Base-by-base conservation (phyloP, 2,113 vertebrate species). In the Oncorhynchus mykiss region DNA sequence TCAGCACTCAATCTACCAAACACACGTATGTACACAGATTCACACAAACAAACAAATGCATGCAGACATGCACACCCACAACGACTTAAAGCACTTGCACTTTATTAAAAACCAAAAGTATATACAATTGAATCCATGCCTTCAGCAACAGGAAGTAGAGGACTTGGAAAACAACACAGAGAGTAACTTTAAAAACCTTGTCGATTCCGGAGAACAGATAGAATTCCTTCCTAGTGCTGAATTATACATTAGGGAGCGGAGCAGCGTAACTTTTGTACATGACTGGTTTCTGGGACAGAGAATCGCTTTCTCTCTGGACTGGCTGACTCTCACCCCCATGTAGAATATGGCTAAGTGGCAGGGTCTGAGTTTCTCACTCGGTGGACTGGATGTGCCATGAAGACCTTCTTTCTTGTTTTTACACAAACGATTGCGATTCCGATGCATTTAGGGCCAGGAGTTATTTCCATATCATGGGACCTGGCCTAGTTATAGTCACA, bases 331-430 rank as follows among this genome's bases (percentile, higher is more conserved):
- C 64, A 12, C 25, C 24, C 22, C 25, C 13, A 22, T 66, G 64
- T 66, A 64, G 60, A 64, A 64, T 24, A 22, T n/a, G 60, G 60
- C 60, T 64, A 64, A 25, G 60, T 64, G 60, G 60, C 22, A n/a
- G 5, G 5, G 11, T 27, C 25, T 27, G 64, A 27, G 22, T 22
- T n/a, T 7, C n/a, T 60, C 5, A 7, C 20, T 7, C 20, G 2
- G 59, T n/a, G 59, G 51, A 57, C 51, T n/a, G 59, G n/a, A 60
- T 60, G 18, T 60, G 59, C 12, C 18, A 60, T 60, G 59, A 22
- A 60, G 20, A 60, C 12, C n/a, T n/a, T n/a, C n/a, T 29, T 29
- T 66, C 4, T 13, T 29, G 24, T 64, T 12, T 64, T 24, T 39
- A 39, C 39, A 39, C 7, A 8, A 39, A 39, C 8, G 2, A 39